Evolutionary conservation across 2,797 vertebrate genomes (phyloP).

Genomic region (Champsocephalus esox): DNA sequence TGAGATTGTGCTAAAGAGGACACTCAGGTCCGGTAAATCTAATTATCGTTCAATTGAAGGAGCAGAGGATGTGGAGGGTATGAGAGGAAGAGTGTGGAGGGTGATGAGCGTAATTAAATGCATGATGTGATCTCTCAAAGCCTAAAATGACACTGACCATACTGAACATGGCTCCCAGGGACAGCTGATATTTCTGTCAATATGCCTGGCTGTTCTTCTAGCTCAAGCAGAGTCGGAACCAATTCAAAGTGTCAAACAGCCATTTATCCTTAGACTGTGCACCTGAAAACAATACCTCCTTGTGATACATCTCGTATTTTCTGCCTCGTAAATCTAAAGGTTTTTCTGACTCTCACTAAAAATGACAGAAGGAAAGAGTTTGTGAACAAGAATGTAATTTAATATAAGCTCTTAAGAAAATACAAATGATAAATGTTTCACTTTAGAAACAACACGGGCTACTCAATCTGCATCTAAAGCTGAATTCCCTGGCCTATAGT

Average conservation of each 20-base stretch:
- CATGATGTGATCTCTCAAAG: conserved; percentile 38
- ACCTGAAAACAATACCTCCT: conserved; percentile 6
- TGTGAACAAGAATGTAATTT: neutral
- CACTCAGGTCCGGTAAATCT: conserved; percentile 56
- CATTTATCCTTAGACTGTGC: neutral
- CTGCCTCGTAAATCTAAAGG: neutral
- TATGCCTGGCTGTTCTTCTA: neutral
- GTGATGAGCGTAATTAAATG: conserved; percentile 50
- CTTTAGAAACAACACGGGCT: neutral
- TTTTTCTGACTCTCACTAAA: conserved; percentile 4
- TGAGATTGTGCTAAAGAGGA: conserved; percentile 34
- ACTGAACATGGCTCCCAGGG: conserved; percentile 33
- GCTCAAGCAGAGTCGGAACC: conserved; percentile 3
- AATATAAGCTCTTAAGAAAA: neutral
- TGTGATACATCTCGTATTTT: neutral
- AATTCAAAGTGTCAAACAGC: too few species aligned
- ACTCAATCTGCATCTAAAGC: neutral
- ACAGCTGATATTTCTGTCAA: conserved; percentile 27
- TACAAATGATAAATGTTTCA: neutral
- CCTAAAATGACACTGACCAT: conserved; percentile 47
- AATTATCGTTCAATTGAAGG: conserved; percentile 33
- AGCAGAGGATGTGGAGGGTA: conserved; percentile 14
- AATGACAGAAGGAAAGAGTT: neutral
- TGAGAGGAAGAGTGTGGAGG: conserved; percentile 19
- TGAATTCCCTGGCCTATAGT: neutral